Evolutionary conservation across 2,797 vertebrate species (phyloP).

Genomic region (Sparus aurata): DNA sequence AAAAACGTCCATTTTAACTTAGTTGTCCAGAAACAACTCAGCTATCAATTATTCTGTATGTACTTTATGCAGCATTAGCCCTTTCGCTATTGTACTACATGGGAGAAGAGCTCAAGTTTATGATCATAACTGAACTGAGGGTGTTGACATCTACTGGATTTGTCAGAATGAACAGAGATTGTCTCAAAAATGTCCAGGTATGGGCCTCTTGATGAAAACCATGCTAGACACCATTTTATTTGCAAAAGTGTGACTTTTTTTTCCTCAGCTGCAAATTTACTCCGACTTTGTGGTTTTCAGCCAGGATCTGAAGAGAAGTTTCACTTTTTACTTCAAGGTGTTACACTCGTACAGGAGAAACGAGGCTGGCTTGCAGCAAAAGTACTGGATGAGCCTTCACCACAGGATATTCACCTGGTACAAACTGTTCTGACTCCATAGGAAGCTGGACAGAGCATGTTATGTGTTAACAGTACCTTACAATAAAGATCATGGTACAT

Average conservation of each 20-base stretch:
- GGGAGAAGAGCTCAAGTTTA: no score
- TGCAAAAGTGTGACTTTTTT: neutral
- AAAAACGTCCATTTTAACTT: no score
- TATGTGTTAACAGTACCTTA: neutral
- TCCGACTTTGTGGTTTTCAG: constrained; percentile 6
- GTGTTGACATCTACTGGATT: no score
- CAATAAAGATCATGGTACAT: neutral
- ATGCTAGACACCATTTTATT: no score
- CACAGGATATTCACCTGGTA: constrained; percentile 9
- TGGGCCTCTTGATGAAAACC: no score
- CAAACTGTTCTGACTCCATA: neutral
- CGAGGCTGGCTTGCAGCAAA: neutral
- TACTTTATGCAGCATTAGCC: no score
- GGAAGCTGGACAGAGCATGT: neutral
- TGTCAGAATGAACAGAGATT: no score
- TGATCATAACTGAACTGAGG: no score
- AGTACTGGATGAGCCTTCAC: neutral
- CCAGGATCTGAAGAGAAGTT: neutral
- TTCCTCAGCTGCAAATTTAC: neutral
- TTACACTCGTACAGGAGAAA: neutral
- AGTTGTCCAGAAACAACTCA: no score
- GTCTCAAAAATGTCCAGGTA: no score
- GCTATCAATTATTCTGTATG: no score
- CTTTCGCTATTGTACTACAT: no score
- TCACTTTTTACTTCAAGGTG: constrained; percentile 16